Percentiles rank a stretch among this genome's conserved stretches.
Conservation (phyloP, 2,113 vertebrate genomes). For the Tringa solitaria region DNA sequence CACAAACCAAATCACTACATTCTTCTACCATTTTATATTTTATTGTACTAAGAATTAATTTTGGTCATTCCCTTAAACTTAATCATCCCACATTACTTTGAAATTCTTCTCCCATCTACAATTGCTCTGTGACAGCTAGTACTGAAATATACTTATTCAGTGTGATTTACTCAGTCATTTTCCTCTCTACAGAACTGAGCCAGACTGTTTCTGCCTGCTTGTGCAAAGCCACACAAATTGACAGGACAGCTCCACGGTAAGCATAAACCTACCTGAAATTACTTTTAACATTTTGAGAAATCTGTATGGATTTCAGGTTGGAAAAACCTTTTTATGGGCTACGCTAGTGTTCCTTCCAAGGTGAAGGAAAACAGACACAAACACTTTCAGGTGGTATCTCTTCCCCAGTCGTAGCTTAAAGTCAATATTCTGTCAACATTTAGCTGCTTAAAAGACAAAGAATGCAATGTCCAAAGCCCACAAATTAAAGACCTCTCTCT, state of each 20-base stretch:
- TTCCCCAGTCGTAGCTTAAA: neutral
- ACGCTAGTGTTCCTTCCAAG: fast-evolving
- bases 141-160: neutral
- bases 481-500: neutral
- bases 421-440: neutral
- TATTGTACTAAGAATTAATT: neutral
- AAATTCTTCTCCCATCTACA: neutral
- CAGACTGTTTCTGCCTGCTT: neutral
- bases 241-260: neutral
- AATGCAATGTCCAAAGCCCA: neutral
- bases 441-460: neutral
- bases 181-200: neutral
- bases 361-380: neutral
- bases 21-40: neutral
- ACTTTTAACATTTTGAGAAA: neutral
- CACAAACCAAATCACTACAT: neutral
- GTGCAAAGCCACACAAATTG: neutral
- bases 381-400: neutral
- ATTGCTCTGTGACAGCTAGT: neutral
- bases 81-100: neutral
- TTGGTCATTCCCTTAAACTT: neutral
- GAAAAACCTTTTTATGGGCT: neutral
- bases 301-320: neutral
- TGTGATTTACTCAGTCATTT: neutral
- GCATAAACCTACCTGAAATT: neutral